Conservation (phyloP, 2,888 invertebrate genomes). For the Sclerodermus sp. region DNA sequence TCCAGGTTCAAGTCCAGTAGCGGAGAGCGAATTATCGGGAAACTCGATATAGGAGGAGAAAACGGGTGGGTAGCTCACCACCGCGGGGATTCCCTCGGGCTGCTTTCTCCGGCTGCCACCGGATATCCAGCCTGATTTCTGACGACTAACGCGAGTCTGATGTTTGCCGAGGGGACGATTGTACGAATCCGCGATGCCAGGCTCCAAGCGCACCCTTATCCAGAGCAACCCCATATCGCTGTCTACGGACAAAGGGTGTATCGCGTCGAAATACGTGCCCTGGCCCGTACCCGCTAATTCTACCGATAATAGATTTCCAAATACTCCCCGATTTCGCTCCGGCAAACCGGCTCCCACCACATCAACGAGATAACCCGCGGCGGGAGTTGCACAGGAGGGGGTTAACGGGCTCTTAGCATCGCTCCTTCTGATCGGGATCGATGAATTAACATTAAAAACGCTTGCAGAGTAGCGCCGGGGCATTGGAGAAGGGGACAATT, state of each 20-base stretch:
- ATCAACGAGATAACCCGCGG: slow-evolving; percentile 12
- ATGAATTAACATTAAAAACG: too few relatives aligned
- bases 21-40: slow-evolving; percentile 42
- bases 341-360: slow-evolving; percentile 13
- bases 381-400: too few relatives aligned
- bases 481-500: too few relatives aligned
- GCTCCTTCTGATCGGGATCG: too few relatives aligned
- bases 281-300: slow-evolving; percentile 41
- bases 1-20: neutral
- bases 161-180: slow-evolving; percentile 45
- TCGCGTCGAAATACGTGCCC: slow-evolving; percentile 31
- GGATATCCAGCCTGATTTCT: slow-evolving; percentile 45
- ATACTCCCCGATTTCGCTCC: slow-evolving; percentile 16
- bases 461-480: too few relatives aligned
- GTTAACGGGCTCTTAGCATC: too few relatives aligned
- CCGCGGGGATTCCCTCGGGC: slow-evolving; percentile 31
- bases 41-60: slow-evolving; percentile 35
- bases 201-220: slow-evolving; percentile 22
- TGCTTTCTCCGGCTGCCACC: slow-evolving; percentile 47
- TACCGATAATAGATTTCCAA: slow-evolving; percentile 46
- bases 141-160: slow-evolving; percentile 46
- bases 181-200: slow-evolving; percentile 17
- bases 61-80: slow-evolving; percentile 6
- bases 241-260: slow-evolving; percentile 46
- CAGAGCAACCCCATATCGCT: slow-evolving; percentile 35